These are phyloP conservation scores for Myripristis murdjan DNA, from an alignment of 2,797 vertebrate species.

Conservation along the genomic window DNA sequence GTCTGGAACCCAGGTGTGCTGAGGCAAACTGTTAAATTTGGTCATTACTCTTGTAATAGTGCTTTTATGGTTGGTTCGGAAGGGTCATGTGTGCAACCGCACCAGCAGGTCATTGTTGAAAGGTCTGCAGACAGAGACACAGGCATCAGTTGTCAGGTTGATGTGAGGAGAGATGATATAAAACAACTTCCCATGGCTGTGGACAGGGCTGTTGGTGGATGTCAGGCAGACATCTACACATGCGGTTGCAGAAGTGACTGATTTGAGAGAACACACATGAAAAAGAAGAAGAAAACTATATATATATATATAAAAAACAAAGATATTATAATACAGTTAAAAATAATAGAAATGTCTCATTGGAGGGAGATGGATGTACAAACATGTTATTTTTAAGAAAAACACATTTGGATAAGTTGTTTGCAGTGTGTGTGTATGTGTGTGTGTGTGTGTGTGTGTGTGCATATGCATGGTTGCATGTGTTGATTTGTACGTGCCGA, in stretches of 20 bases:
- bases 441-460: slow-evolving; percentile 26
- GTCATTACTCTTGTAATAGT: slow-evolving; percentile 93
- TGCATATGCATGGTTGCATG: slow-evolving; percentile 65
- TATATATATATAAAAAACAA: too few species aligned
- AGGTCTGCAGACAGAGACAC: slow-evolving; percentile 68
- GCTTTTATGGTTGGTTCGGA: slow-evolving; percentile 82
- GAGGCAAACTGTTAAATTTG: slow-evolving; percentile 95
- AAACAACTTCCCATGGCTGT: slow-evolving; percentile 84
- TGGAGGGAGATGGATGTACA: neutral
- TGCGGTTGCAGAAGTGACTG: slow-evolving; percentile 38
- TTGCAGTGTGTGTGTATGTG: neutral
- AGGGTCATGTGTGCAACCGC: slow-evolving; percentile 69
- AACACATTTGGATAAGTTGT: slow-evolving; percentile 11
- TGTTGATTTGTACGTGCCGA: slow-evolving; percentile 67
- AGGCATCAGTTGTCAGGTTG: slow-evolving; percentile 88
- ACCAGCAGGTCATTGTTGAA: slow-evolving; percentile 62
- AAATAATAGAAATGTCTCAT: neutral
- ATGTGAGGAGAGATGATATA: slow-evolving; percentile 85
- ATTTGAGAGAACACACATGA: slow-evolving; percentile 23
- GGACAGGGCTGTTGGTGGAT: slow-evolving; percentile 47
- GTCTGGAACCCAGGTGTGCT: slow-evolving; percentile 94
- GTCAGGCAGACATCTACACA: slow-evolving; percentile 29
- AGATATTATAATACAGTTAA: too few species aligned
- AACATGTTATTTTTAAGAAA: neutral
- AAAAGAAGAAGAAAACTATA: slow-evolving; percentile 2